Evolutionary conservation across 2,113 vertebrate species (phyloP).

Genomic region (Rostratula benghalensis): DNA sequence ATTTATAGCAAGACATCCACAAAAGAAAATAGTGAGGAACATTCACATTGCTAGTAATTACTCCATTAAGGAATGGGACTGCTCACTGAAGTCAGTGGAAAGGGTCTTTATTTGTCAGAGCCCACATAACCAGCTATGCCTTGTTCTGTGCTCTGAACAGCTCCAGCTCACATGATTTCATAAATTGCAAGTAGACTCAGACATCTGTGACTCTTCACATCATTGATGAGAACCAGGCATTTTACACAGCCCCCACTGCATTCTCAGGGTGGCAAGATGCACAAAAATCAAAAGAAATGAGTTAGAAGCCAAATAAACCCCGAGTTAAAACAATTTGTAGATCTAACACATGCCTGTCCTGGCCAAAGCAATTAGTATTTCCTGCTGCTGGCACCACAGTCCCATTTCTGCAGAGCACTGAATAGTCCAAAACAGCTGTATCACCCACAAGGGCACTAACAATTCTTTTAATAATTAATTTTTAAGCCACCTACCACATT

Average conservation of each 20-base stretch:
- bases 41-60: neutral
- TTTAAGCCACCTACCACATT: neutral
- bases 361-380: neutral
- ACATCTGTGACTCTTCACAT: neutral
- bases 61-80: neutral
- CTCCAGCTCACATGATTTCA: rapidly evolving
- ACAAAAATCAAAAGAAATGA: neutral
- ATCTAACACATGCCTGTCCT: neutral
- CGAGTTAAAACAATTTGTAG: neutral
- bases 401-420: neutral
- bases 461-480: neutral
- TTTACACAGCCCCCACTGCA: neutral
- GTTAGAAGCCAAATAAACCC: neutral
- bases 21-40: neutral
- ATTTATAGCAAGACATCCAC: neutral
- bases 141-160: neutral
- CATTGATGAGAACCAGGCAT: rapidly evolving
- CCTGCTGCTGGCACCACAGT: neutral
- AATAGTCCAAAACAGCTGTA: neutral
- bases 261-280: neutral
- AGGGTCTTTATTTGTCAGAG: neutral
- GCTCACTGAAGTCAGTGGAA: neutral
- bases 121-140: neutral
- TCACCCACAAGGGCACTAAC: neutral
- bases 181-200: rapidly evolving